Base-by-base conservation (phyloP, 2,797 vertebrate genomes). In the Notoglanidium macrostoma region DNA sequence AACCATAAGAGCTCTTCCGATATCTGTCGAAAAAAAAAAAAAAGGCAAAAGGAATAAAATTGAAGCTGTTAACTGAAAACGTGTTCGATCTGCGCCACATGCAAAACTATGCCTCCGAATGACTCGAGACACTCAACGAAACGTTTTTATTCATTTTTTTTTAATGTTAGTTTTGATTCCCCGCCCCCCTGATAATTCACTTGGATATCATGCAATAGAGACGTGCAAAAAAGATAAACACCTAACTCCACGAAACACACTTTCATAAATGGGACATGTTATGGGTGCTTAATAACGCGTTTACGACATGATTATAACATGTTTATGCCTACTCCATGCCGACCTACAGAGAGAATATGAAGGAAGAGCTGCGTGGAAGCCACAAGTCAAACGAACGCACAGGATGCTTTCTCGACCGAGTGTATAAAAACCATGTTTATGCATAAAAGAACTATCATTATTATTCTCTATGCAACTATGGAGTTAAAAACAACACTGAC, bases 131-230 rank as follows among this genome's bases (percentile, higher is more conserved):
- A 87, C 87, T 91, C 94, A 95, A 93, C 94, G 88, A 90, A 88
- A 88, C 59, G 10, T 61, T 77, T 59, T 19, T 88, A 92, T 91
- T 63, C 65, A 74, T 94, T 88, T 91, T 85, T 68, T 84, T 90
- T 93, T 79, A 9, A 81, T 90, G 89, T 91, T 92, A 85, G 84
- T 94, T 93, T 93, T 92, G 90, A 91, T 92, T 91, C 90, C 90
- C 85, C 86, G 83, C 87, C 82, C 90, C 90, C 91, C 87, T 87
- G 88, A 94, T 95, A 95, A 94, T 95, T 96, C 94, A 95, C 93
- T 95, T 96, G 94, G 95, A 96, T 96, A 96, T 95, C 96, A 96
- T 96, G 96, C 96, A 96, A 96, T 96, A 96, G 96, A 96, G 95
- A 96, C 95, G 95, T 96, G 95, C 95, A 96, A 96, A 96, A 96